These are phyloP conservation scores for Thamnophis elegans DNA, from an alignment of 2,797 vertebrate species.

Conservation along the genomic window DNA sequence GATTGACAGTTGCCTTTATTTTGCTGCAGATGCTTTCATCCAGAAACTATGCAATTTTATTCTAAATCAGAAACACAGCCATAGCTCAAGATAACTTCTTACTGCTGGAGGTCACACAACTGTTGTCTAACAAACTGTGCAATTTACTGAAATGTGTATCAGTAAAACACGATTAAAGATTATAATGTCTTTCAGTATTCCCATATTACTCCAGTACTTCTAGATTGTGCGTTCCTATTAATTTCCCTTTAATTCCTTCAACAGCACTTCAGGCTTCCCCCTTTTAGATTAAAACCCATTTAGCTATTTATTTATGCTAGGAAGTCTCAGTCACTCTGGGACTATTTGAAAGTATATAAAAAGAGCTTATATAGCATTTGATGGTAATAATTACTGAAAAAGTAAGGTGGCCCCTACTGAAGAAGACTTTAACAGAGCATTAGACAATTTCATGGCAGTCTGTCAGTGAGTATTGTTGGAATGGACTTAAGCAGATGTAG, in stretches of 20 bases:
- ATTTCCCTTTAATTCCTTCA: not conserved
- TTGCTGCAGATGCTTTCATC: not conserved
- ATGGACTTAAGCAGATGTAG: not conserved
- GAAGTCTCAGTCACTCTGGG: not conserved
- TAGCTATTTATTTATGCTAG: not conserved
- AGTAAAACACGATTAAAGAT: not conserved
- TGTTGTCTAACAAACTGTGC: not conserved
- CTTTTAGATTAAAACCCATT: not conserved
- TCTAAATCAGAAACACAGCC: not conserved
- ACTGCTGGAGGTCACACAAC: not conserved
- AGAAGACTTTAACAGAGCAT: not conserved
- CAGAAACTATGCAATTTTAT: not conserved
- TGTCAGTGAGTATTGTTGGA: not conserved
- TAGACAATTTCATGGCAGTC: not conserved
- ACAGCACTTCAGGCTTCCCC: not conserved
- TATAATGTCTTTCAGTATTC: not conserved
- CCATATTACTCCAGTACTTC: not conserved
- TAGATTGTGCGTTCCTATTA: not conserved
- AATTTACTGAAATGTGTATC: not conserved
- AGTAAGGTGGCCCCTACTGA: too few relatives aligned
- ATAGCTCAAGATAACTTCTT: not conserved
- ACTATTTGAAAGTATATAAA: not conserved
- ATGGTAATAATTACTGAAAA: not conserved
- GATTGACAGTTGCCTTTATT: not conserved
- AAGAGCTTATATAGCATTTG: not conserved